Base-by-base conservation (phyloP, 2,888 invertebrate species). In the Ennomos fuscantarius region DNA sequence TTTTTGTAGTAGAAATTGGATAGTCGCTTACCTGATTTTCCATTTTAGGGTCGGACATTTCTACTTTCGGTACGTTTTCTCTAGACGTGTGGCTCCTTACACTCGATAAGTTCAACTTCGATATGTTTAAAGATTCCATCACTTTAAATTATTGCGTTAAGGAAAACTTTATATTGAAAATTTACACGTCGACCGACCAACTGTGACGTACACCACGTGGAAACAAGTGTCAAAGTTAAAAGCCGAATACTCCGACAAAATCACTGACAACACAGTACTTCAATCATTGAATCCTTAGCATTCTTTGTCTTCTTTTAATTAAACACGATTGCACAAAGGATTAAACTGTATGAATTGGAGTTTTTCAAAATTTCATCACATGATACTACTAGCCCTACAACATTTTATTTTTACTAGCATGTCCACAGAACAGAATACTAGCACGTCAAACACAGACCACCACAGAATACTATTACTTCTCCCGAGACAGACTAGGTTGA, bases 151-250 rank as follows among this genome's bases (percentile, higher is more conserved):
- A 76, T 74, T 70, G 67, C 69, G 62, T 65, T 70, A 68, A 70
- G 67, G 67, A 76, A 75, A 68, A 74, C 78, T 73, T 72, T 49
- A 69, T 55, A 65, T 69, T 68, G 66, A 76, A 72, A 78, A 71
- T 77, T 79, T 83, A 84, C 90, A 91, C 90, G 91, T 91, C 84
- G 84, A 87, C 87, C 74, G 69, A 74, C 87, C 74, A 68, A 74
- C 70, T 73, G 55, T 89, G 89, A 87, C 90, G 78, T 76, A 72
- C 83, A 90, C 89, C 91, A 91, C 91, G 91, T 91, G 91, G 91
- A 89, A 84, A 85, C 77, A 78, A 83, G 78, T 82, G 91, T 89
- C 91, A 91, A 81, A 80, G 73, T 73, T 64, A 74, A 66, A 64
- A 59, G 67, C 64, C 69, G 63, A 70, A 72, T 68, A 72, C 48